Percentiles rank a stretch among this genome's conserved stretches.
phyloP scores from a whole-genome alignment of 2,888 invertebrate species.

The Omphaloscelis lunosa region DNA sequence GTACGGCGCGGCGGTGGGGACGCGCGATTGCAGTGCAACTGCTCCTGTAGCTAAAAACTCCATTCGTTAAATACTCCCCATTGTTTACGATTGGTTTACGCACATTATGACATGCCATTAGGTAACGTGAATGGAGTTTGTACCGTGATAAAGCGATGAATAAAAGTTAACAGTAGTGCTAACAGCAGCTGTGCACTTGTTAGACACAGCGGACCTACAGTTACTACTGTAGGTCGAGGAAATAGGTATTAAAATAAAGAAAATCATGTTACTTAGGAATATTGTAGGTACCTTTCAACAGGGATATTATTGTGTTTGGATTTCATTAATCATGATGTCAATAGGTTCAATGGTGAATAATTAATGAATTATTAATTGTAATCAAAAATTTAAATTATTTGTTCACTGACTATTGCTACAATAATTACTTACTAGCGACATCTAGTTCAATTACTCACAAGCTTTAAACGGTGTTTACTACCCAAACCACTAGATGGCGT shows the following conservation, averaged over 20 bases:
- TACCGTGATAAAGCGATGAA: constrained; percentile 5
- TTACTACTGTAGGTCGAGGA: neutral
- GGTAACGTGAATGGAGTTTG: constrained; percentile 28
- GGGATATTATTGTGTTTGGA: neutral
- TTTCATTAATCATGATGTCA: neutral
- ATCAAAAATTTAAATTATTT: neutral
- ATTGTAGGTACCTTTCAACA: neutral
- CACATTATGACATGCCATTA: constrained; percentile 7
- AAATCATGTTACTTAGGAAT: neutral
- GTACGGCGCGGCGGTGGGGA: no score
- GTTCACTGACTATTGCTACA: neutral
- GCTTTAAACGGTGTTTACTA: neutral
- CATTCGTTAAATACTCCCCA: constrained; percentile 21
- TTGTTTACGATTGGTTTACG: constrained; percentile 11
- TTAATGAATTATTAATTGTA: neutral
- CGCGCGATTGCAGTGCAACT: neutral
- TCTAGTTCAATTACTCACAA: constrained; percentile 11
- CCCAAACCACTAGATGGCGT: constrained; percentile 23
- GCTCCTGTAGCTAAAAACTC: neutral
- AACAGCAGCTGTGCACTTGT: neutral
- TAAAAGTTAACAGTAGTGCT: neutral
- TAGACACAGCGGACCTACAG: neutral
- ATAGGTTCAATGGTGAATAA: neutral
- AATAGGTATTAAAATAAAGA: neutral
- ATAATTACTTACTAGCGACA: constrained; percentile 21